Base-by-base conservation (phyloP, 2,113 vertebrate species). In the Mola mola region DNA sequence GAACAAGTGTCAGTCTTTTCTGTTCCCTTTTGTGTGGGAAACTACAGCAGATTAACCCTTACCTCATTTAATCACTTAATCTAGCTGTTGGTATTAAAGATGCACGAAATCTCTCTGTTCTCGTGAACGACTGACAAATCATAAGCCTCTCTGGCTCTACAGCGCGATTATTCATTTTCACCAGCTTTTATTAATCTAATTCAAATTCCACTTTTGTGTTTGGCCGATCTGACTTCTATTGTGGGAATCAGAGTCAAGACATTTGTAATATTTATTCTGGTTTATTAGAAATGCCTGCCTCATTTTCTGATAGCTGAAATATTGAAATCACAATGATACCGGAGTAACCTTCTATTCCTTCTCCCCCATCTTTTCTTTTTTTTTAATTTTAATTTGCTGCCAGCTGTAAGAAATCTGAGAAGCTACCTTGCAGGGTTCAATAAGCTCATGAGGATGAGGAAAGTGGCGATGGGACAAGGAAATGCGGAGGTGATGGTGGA, bases 1-100 rank as follows among this genome's bases (percentile, higher is more conserved):
- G 67, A 74, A 62, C 58, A 63, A 21, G 80, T 65, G 58, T 73
- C 55, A 46, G 42, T 71, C 66, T 79, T 36, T 68, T 36, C 53
- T 36, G 47, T 33, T 71, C 58, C 48, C 66, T 53, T 66, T 63
- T 28, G 42, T 26, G 22, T 25, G 47, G 51, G n/a, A 13, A 63
- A 56, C n/a, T n/a, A 69, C 31, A 19, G 49, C 25, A 53, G 66
- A 79, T 82, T 80, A 60, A 36, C 75, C 17, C 38, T 50, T 46
- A 61, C 41, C 46, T 66, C 58, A 62, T 29, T 47, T 50, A 31
- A 42, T 46, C 31, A 31, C 36, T 41, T 19, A 24, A 37, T 43
- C 46, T 24, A n/a, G 40, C n/a, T n/a, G n/a, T n/a, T n/a, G 28
- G 40, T 58, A 63, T 74, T 47, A 72, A 74, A 70, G 21, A 80